Evolutionary conservation across 2,113 vertebrate genomes (phyloP).

Genomic region (Pitta sordida): DNA sequence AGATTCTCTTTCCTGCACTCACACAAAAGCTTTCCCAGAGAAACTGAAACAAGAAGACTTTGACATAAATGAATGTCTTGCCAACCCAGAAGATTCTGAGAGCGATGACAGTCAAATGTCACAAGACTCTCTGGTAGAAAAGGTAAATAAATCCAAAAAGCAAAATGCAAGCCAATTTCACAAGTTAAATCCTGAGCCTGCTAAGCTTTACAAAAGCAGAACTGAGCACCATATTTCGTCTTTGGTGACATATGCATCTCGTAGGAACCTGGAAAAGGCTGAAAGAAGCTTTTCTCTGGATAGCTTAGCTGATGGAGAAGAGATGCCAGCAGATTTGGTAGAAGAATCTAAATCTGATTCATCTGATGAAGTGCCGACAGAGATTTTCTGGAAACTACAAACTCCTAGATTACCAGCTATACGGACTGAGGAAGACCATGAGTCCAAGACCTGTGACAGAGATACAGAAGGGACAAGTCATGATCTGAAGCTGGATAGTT

Average conservation of each 20-base stretch:
- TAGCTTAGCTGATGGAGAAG: conserved; percentile 64
- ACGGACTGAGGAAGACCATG: neutral
- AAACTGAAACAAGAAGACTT: conserved; percentile 71
- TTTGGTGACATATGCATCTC: neutral
- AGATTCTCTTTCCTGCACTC: conserved; percentile 88
- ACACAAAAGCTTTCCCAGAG: conserved; percentile 67
- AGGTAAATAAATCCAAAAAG: conserved; percentile 34
- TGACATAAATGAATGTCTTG: conserved; percentile 22
- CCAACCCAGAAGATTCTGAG: conserved; percentile 77
- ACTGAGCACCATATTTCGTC: neutral
- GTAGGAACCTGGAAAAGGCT: neutral
- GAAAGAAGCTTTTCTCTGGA: conserved; percentile 68
- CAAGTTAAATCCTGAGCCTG: conserved; percentile 10
- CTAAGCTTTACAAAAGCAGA: neutral
- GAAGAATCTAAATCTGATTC: conserved; percentile 57
- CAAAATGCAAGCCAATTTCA: conserved; percentile 10
- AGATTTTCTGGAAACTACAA: conserved; percentile 78
- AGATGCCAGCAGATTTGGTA: conserved; percentile 20
- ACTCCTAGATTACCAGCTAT: neutral
- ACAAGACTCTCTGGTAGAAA: conserved; percentile 83
- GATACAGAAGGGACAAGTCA: neutral
- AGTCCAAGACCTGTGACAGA: neutral
- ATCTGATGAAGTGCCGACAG: conserved; percentile 77
- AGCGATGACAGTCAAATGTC: conserved; percentile 90
- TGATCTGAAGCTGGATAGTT: conserved; percentile 38